Evolutionary conservation across 2,113 vertebrate genomes (phyloP), one percentile per base, ranked within the genome.

Genomic region (Spea bombifrons): DNA sequence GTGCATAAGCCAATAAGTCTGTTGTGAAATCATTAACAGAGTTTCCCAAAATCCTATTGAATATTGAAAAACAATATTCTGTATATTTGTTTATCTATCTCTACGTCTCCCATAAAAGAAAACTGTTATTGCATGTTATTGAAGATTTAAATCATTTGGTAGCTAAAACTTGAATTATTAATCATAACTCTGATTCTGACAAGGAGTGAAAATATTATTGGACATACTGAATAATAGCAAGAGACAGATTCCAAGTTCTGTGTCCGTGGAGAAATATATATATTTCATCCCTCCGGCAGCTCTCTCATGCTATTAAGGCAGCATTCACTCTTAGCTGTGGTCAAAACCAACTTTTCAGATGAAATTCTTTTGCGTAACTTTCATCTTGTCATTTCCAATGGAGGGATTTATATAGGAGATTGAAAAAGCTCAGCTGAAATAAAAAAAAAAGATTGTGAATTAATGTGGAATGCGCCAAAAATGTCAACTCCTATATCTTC

Each of bases 381-480:
- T 80, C 78, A 80, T 80, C 78, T 80, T 80, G 71, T 74, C 78
- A 80, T 80, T 80, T 80, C 65, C 71, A 74, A 68, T 74, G 52
- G 78, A 68, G 68, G 78, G 78, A 80, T 80, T 80, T 80, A 80
- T 80, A 68, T 61, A 16, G 78, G 15, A 80, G 71, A 80, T 80
- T 73, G 71, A 74, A 80, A 74, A 74, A 74, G 64, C 71, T 61
- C 45, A 49, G 59, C 52, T 80, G 64, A 80, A 80, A 80, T 80
- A 80, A 80, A 74, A 80, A 71, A 30, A 80, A 68, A 73, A 68
- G 64, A 61, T 74, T 73, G 70, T 74, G 78, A 80, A 80, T 73
- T 80, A 73, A 49, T 57, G 50, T 71, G 53, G 65, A 74, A 61
- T 44, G 53, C 46, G 49, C 44, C 63, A 67, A 80, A 73, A 80